These are phyloP conservation scores for Lepidotrigona ventralis DNA, from an alignment of 1,140 invertebrate species.

Conservation along the genomic window DNA sequence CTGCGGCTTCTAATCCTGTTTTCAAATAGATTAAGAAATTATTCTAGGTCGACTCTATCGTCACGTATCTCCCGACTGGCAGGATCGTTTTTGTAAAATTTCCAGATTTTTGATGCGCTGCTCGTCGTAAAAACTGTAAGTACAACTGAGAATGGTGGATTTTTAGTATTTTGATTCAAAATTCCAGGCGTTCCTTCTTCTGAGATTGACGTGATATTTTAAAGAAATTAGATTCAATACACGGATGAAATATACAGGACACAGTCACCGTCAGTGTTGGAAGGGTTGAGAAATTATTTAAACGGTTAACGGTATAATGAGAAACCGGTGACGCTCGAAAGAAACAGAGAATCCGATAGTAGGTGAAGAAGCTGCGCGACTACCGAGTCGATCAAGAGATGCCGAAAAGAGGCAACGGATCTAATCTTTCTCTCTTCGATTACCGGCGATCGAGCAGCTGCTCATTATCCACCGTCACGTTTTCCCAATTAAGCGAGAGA, in stretches of 20 bases:
- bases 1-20: not conserved
- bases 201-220: no score
- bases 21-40: not conserved
- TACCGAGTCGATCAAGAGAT: constrained; percentile 19
- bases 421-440: constrained; percentile 25
- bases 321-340: constrained; percentile 18
- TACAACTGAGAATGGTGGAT: no score
- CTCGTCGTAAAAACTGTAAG: no score
- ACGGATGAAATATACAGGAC: no score
- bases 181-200: no score
- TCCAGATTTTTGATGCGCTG: no score
- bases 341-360: not conserved
- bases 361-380: not conserved
- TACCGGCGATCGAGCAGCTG: constrained; percentile 49
- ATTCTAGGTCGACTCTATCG: not conserved
- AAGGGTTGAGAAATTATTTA: not conserved
- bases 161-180: no score
- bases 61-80: no score
- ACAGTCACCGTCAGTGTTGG: no score
- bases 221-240: no score
- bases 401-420: constrained; percentile 10
- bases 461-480: constrained; percentile 68
- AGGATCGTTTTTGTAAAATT: no score
- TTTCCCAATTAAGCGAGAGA: constrained; percentile 63
- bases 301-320: not conserved